These are phyloP conservation scores for Zeugodacus cucurbitae DNA, from an alignment of 1,140 invertebrate genomes.

Conservation along the genomic window DNA sequence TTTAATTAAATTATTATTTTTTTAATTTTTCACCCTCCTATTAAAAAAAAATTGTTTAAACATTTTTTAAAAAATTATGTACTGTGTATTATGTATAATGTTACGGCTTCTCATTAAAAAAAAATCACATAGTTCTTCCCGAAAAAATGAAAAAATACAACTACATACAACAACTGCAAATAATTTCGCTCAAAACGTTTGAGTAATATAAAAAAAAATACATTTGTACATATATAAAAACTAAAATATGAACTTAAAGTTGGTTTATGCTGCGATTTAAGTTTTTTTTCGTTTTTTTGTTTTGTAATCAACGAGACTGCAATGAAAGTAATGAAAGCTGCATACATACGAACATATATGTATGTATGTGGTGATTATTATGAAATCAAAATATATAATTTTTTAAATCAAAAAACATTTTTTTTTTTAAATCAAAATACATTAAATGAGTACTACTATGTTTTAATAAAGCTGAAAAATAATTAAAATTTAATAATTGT, in stretches of 20 bases:
- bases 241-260: no score
- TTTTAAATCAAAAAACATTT: background rate
- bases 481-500: background rate
- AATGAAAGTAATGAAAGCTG: background rate
- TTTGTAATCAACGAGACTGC: background rate
- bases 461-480: background rate
- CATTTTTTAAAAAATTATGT: no score
- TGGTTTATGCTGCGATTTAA: no score
- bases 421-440: background rate
- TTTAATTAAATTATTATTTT: no score
- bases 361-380: background rate
- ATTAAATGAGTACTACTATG: background rate
- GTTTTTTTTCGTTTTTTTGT: background rate
- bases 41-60: no score
- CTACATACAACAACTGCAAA: background rate
- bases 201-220: no score
- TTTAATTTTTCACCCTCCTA: no score
- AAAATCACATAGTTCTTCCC: conserved; percentile 17
- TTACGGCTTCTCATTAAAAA: background rate
- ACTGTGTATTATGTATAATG: no score
- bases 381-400: background rate
- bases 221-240: no score
- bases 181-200: no score
- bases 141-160: conserved; percentile 35
- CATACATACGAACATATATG: background rate